Evolutionary conservation across 2,888 invertebrate genomes (phyloP), one percentile per base, ranked within the genome.

Genomic region (Pilophorus perplexus): DNA sequence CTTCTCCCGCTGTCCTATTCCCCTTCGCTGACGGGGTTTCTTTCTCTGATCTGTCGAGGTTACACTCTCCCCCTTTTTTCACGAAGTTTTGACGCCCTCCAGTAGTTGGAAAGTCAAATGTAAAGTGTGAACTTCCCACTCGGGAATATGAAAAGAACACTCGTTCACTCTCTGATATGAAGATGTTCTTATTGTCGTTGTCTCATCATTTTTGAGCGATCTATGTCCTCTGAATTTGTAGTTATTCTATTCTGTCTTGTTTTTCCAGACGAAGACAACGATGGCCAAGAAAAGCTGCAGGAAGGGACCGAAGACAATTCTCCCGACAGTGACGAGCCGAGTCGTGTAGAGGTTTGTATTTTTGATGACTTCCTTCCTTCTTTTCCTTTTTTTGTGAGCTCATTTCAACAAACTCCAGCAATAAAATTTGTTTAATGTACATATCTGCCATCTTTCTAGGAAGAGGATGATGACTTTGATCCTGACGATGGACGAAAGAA

Each of bases 381-480:
- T 8, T 3, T 44, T 44, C 1, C 16, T 44, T 23, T 2, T 12
- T 20, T 25, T 23, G n/a, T n/a, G 20, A 14, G 10, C 25, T 50
- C 2, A 8, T 33, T 2, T 28, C 33, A 12, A 2, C 23, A 6
- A 3, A 55, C 18, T 3, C 37, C 4, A 2, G 4, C 37, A 2
- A 37, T 44, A 44, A 44, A 44, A 44, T 44, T 44, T n/a, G n/a
- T n/a, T 4, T 2, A n/a, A 37, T 37, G 12, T 4, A 2, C 37
- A 37, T 2, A 2, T 37, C 37, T 4, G 2, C 1, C 2, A 37
- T 38, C 37, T 3, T 40, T 4, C 2, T 59, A 16, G 22, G 18
- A 91, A 77, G 91, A 91, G 77, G 91, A 92, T 77, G 91, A 92
- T 77, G 91, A 91, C 74, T 91, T 92, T 77, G 90, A 89, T 73